phyloP scores from a whole-genome alignment of 1,140 invertebrate genomes.

The Galleria mellonella region DNA sequence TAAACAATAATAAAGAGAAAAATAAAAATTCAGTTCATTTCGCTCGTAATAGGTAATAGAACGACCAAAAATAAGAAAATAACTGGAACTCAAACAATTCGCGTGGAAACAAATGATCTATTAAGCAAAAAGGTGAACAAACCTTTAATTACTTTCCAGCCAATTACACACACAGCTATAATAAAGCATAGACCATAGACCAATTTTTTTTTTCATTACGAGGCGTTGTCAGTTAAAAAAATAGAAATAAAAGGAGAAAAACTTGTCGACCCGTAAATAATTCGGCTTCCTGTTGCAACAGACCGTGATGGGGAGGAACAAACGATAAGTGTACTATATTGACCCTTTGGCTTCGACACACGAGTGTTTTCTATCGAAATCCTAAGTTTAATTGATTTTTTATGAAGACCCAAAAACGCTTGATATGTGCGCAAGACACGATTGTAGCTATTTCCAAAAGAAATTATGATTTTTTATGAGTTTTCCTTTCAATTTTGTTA shows the following conservation, averaged over 20 bases:
- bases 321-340: neutral
- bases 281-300: neutral
- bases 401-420: neutral
- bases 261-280: neutral
- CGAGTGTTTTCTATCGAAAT: neutral
- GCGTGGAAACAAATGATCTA: no score
- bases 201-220: conserved; percentile 1
- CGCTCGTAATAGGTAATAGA: no score
- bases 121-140: no score
- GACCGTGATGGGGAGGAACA: neutral
- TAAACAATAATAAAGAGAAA: no score
- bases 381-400: neutral
- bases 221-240: conserved; percentile 1
- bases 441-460: no score
- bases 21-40: no score
- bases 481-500: no score
- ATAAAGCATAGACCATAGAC: conserved; percentile 3
- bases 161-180: no score
- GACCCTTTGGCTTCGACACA: neutral
- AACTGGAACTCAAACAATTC: no score
- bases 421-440: neutral
- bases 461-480: no score
- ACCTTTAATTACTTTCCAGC: no score
- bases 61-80: no score
- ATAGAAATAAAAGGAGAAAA: neutral